Conservation (phyloP, 2,888 invertebrate genomes). For the Andrena bicolor region DNA sequence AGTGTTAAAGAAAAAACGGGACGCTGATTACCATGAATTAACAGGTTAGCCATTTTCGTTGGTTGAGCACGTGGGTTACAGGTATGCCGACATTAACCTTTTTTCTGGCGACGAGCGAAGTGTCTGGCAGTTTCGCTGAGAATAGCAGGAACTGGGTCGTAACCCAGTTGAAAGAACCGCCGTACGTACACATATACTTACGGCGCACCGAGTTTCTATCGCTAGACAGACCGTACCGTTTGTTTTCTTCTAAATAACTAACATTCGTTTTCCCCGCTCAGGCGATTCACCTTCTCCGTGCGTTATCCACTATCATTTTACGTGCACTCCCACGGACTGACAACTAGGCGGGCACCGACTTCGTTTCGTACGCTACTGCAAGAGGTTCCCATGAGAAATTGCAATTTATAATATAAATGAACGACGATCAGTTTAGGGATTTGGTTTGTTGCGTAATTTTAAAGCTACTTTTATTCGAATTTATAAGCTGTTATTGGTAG, state of each 20-base stretch:
- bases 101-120: constrained; percentile 61
- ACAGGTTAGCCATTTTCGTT: not conserved
- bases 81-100: constrained; percentile 54
- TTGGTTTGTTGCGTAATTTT: too few relatives aligned
- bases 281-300: not conserved
- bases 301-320: constrained; percentile 14
- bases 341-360: not conserved
- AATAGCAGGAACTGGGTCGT: constrained; percentile 74
- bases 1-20: not conserved
- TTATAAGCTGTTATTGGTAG: too few relatives aligned
- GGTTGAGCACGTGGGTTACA: constrained; percentile 29
- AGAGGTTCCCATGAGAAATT: not conserved
- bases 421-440: too few relatives aligned
- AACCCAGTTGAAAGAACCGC: constrained; percentile 63
- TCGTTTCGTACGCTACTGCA: not conserved
- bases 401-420: not conserved
- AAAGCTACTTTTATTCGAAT: too few relatives aligned
- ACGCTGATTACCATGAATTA: not conserved
- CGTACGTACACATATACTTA: constrained; percentile 1
- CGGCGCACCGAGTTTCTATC: constrained; percentile 36
- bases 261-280: constrained; percentile 39
- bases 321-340: not conserved
- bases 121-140: constrained; percentile 65
- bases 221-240: constrained; percentile 37
- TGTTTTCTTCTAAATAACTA: constrained; percentile 36